These are phyloP conservation scores for Dromas ardeola DNA, from an alignment of 2,113 vertebrate species.

Conservation along the genomic window DNA sequence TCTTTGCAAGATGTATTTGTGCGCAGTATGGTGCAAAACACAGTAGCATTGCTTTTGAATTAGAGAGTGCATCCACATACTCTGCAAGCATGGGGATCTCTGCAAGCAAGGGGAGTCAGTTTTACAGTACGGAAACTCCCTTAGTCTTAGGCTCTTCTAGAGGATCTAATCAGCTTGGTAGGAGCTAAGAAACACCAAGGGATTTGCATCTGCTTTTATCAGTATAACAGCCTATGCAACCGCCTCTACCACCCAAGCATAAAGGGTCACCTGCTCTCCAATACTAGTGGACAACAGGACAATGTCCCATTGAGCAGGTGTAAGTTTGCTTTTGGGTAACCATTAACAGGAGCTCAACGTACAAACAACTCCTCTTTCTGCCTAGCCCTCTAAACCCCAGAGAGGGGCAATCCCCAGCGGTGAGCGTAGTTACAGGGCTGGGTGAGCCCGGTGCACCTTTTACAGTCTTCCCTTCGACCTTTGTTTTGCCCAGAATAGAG, in stretches of 20 bases:
- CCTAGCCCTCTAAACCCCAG: neutral
- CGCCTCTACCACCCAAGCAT: neutral
- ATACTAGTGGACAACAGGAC: neutral
- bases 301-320: neutral
- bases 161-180: neutral
- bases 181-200: neutral
- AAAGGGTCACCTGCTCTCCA: neutral
- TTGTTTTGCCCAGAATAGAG: neutral
- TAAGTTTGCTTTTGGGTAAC: neutral
- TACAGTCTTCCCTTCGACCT: neutral
- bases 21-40: neutral
- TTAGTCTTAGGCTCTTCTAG: neutral
- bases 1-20: neutral
- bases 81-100: neutral
- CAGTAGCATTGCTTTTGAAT: neutral
- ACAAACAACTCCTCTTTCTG: neutral
- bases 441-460: neutral
- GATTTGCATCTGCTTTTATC: neutral
- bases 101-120: neutral
- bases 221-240: neutral
- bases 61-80: neutral
- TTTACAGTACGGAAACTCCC: neutral
- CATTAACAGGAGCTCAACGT: conserved; percentile 3
- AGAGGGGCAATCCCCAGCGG: neutral
- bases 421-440: fast-evolving